A percentile compares a stretch with the other conserved stretches of the same genome.
Conservation (phyloP, 2,797 vertebrate genomes). For the Decapterus maruadsi region DNA sequence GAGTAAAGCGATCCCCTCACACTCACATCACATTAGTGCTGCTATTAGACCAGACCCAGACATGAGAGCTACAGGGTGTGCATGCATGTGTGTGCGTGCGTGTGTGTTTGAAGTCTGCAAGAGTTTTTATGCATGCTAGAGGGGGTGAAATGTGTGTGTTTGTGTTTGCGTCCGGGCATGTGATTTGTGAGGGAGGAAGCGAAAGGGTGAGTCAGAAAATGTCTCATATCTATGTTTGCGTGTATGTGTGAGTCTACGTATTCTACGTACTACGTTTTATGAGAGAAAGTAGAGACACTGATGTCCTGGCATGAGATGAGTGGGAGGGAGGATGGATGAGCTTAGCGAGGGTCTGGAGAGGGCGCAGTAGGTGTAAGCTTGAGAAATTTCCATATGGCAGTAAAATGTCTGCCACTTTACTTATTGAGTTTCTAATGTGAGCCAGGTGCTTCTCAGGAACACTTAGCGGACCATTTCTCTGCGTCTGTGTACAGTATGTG, state of each 20-base stretch:
- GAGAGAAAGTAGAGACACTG: conserved; percentile 60
- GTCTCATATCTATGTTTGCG: conserved; percentile 29
- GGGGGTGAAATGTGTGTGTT: conserved; percentile 47
- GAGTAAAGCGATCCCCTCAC: conserved; percentile 77
- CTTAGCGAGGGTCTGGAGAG: conserved; percentile 69
- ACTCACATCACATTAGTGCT: conserved; percentile 79
- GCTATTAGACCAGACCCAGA: conserved; percentile 77
- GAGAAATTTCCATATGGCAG: conserved; percentile 86
- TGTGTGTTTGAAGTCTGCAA: conserved; percentile 34
- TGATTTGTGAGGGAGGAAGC: conserved; percentile 56
- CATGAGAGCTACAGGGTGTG: conserved; percentile 56
- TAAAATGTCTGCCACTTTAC: conserved; percentile 89
- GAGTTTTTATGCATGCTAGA: conserved; percentile 50
- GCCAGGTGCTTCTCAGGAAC: conserved; percentile 81
- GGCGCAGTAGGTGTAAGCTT: conserved; percentile 76
- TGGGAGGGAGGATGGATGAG: conserved; percentile 74
- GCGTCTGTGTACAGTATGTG: conserved; percentile 49
- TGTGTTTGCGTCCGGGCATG: conserved; percentile 59
- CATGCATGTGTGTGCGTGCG: conserved; percentile 17
- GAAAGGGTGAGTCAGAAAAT: conserved; percentile 37
- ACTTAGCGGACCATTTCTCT: conserved; percentile 42
- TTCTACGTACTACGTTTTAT: conserved; percentile 4
- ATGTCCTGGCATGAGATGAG: conserved; percentile 73
- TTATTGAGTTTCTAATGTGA: conserved; percentile 86
- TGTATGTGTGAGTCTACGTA: conserved; percentile 21